These are phyloP conservation scores for Itoplectis maculator DNA, from an alignment of 2,888 invertebrate genomes.

Conservation along the genomic window DNA sequence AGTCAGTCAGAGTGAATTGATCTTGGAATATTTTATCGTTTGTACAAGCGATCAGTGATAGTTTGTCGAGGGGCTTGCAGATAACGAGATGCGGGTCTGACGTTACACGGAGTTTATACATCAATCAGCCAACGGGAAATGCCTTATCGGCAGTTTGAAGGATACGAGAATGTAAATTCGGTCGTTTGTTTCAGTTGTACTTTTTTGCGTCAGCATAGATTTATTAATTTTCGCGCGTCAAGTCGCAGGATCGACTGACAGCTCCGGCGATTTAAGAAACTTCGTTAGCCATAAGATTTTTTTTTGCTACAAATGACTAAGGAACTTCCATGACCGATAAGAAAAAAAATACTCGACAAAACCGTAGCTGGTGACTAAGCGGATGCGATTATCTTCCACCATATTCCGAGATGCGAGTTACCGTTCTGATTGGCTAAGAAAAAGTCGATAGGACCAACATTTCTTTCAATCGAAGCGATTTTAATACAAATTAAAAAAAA, in stretches of 20 bases:
- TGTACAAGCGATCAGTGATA: no score
- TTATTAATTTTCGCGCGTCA: not conserved
- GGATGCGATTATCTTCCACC: not conserved
- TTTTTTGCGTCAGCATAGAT: not conserved
- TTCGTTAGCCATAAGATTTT: not conserved
- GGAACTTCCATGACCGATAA: constrained; percentile 18
- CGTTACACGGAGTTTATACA: not conserved
- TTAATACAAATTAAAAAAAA: no score
- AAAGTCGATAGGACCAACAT: no score
- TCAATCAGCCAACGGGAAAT: not conserved
- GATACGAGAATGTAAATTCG: not conserved
- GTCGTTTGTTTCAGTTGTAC: not conserved
- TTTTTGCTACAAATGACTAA: not conserved
- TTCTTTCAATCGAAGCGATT: no score
- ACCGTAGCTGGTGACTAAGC: not conserved
- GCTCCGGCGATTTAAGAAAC: not conserved
- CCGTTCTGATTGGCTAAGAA: no score
- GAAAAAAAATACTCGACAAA: not conserved
- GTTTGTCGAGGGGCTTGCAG: not conserved
- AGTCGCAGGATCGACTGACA: not conserved
- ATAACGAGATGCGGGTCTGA: not conserved
- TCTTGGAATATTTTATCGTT: no score
- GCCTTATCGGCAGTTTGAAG: not conserved
- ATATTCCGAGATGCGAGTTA: not conserved
- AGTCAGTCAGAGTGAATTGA: no score